Conservation (phyloP, 2,888 invertebrate species). For the Diabrotica balteata region DNA sequence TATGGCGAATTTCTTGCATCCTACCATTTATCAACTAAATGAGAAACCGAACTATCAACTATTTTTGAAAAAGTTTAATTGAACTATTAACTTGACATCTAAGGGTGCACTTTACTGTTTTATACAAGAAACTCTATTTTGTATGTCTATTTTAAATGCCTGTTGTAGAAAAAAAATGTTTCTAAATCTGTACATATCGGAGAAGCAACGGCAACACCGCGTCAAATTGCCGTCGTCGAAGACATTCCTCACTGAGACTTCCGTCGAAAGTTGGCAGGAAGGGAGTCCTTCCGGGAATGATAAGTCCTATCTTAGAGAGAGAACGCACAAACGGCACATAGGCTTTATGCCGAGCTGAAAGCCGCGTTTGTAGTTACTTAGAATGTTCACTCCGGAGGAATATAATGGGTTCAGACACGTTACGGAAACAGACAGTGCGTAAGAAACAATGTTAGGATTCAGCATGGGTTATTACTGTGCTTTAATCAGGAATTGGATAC, state of each 20-base stretch:
- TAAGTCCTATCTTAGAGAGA: conserved; percentile 33
- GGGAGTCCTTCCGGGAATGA: conserved; percentile 32
- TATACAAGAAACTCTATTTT: too few species aligned
- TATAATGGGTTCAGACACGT: conserved; percentile 15
- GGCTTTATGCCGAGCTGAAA: conserved; percentile 25
- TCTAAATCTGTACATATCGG: too few species aligned
- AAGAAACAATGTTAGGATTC: conserved; percentile 10
- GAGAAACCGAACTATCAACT: too few species aligned
- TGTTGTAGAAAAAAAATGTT: too few species aligned
- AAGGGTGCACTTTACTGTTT: too few species aligned
- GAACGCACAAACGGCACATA: conserved; percentile 27
- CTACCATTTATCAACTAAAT: too few species aligned
- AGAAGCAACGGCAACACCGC: conserved; percentile 13
- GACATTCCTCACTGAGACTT: conserved; percentile 27
- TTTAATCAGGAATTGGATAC: conserved; percentile 5
- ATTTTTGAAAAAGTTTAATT: too few species aligned
- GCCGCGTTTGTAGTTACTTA: conserved; percentile 23
- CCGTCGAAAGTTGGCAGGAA: conserved; percentile 35
- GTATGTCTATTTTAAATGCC: too few species aligned
- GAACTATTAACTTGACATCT: too few species aligned
- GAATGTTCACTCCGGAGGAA: conserved; percentile 10
- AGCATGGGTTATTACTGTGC: conserved; percentile 4
- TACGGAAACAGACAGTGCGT: conserved; percentile 20
- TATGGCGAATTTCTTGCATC: too few species aligned
- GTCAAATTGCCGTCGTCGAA: conserved; percentile 6